Evolutionary conservation across 2,888 invertebrate species (phyloP).

Genomic region (Eupsilia transversa): DNA sequence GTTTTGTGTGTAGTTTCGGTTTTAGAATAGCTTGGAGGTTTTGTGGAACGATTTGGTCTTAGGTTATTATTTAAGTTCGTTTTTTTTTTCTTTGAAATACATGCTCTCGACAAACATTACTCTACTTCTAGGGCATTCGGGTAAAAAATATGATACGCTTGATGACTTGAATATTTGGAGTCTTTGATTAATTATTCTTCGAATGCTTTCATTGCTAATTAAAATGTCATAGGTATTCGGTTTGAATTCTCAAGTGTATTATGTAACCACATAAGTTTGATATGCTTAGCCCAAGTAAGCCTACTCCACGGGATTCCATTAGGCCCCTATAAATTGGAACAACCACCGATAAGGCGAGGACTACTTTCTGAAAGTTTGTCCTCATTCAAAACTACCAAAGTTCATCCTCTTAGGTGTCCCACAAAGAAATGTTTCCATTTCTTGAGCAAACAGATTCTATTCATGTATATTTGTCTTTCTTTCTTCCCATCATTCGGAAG

Average conservation of each 20-base stretch:
- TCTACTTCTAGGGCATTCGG: too few relatives aligned
- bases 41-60: neutral
- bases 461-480: slow-evolving; percentile 52
- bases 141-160: too few relatives aligned
- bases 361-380: slow-evolving; percentile 45
- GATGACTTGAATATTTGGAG: neutral
- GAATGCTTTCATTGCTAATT: neutral
- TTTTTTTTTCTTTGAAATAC: too few relatives aligned
- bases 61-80: too few relatives aligned
- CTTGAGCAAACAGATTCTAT: slow-evolving; percentile 60
- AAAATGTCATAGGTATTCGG: neutral
- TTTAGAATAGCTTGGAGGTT: neutral
- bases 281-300: neutral
- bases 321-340: slow-evolving; percentile 19
- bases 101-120: too few relatives aligned
- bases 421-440: slow-evolving; percentile 54
- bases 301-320: slow-evolving; percentile 27
- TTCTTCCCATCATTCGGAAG: slow-evolving; percentile 53
- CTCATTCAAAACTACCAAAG: slow-evolving; percentile 54
- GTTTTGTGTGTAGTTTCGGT: slow-evolving; percentile 31
- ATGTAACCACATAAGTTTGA: slow-evolving; percentile 10
- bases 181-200: neutral
- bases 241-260: neutral
- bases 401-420: slow-evolving; percentile 34
- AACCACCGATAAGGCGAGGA: slow-evolving; percentile 28